Conservation (phyloP, 2,888 invertebrate species). For the Nymphalis c-album region DNA sequence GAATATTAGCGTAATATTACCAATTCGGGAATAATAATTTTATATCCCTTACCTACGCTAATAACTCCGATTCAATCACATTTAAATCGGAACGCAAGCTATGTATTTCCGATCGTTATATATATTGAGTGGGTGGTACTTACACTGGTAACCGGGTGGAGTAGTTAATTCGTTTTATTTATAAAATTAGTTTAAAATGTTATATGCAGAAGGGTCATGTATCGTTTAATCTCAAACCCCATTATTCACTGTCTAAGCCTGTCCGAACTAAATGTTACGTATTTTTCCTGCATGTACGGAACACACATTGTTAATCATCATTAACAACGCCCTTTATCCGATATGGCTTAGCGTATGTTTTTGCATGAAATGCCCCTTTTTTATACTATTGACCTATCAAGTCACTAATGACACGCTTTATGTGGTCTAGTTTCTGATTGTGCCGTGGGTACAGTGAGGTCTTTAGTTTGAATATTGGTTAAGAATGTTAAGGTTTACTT, state of each 20-base stretch:
- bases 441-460: too few species aligned
- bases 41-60: too few species aligned
- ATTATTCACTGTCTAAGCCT: conserved; percentile 37
- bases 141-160: too few species aligned
- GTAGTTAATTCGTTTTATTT: neutral
- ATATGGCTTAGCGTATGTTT: conserved; percentile 22
- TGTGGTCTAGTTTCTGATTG: too few species aligned
- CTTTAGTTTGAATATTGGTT: too few species aligned
- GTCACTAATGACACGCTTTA: neutral
- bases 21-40: too few species aligned
- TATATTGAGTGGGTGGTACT: too few species aligned
- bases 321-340: conserved; percentile 31
- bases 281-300: conserved; percentile 36
- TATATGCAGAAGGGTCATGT: conserved; percentile 7
- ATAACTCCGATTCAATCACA: too few species aligned
- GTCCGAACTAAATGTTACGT: conserved; percentile 33
- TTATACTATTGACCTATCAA: conserved; percentile 21
- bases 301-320: conserved; percentile 37
- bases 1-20: too few species aligned
- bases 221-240: conserved; percentile 32
- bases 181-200: conserved; percentile 12
- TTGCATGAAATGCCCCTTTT: conserved; percentile 25
- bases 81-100: too few species aligned
- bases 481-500: too few species aligned
- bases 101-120: too few species aligned